These are phyloP conservation scores for Amiota minor DNA, from an alignment of 2,888 invertebrate genomes.

Conservation along the genomic window DNA sequence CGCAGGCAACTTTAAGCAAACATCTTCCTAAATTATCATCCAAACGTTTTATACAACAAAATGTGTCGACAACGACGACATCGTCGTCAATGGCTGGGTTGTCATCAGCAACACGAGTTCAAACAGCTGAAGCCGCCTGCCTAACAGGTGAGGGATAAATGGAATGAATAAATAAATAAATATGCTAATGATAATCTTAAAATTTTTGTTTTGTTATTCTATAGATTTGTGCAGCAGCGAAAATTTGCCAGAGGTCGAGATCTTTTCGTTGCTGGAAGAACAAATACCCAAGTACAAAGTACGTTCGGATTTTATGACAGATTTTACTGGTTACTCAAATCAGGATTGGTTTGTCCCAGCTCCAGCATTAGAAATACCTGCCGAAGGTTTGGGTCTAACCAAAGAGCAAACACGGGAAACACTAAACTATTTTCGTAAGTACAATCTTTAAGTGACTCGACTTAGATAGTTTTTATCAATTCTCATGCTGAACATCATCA, in stretches of 20 bases:
- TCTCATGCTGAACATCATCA: too few species aligned
- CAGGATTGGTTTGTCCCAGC: conserved; percentile 93
- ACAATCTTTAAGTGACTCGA: conserved; percentile 44
- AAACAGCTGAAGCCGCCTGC: conserved; percentile 70
- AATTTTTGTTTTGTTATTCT: conserved; percentile 15
- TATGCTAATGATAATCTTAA: neutral
- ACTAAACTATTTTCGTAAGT: conserved; percentile 98
- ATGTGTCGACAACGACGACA: conserved; percentile 30
- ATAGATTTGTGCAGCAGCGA: conserved; percentile 93
- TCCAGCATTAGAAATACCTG: conserved; percentile 84
- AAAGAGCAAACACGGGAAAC: conserved; percentile 97
- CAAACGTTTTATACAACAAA: conserved; percentile 65
- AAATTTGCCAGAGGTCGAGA: conserved; percentile 95
- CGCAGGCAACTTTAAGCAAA: conserved; percentile 73
- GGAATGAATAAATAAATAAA: neutral
- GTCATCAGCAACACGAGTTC: conserved; percentile 43
- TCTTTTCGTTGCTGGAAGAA: conserved; percentile 94
- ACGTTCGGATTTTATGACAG: conserved; percentile 92
- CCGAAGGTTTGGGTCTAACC: conserved; percentile 86
- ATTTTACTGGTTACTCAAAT: conserved; percentile 85
- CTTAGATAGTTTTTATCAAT: neutral
- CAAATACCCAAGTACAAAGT: conserved; percentile 95
- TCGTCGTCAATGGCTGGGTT: conserved; percentile 28
- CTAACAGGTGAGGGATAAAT: conserved; percentile 67
- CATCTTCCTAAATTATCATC: conserved; percentile 71